Conservation (phyloP, 2,888 invertebrate genomes). For the Adineta ricciae region DNA sequence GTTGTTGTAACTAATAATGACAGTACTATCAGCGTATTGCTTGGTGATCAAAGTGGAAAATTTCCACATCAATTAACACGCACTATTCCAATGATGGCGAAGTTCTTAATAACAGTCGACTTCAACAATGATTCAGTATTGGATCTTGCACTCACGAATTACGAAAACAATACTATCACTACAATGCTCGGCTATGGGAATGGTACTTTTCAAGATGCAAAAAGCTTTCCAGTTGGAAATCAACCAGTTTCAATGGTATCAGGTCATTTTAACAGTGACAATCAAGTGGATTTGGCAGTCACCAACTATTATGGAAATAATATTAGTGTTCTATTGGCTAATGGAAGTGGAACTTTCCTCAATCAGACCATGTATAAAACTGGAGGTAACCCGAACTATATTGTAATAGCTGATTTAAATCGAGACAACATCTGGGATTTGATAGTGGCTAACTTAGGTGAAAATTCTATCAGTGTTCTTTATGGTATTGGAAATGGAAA, state of each 20-base stretch:
- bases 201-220: background rate
- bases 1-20: background rate
- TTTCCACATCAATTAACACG: too few species aligned
- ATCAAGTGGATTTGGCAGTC: background rate
- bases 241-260: background rate
- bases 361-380: background rate
- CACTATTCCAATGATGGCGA: too few species aligned
- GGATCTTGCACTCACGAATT: background rate
- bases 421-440: background rate
- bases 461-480: background rate
- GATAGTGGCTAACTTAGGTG: background rate
- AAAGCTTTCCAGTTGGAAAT: background rate
- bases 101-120: background rate
- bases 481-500: background rate
- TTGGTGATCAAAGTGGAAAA: too few species aligned
- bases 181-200: background rate
- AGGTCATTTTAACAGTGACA: background rate
- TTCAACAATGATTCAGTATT: background rate
- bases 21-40: background rate
- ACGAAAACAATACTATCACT: background rate
- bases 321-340: background rate
- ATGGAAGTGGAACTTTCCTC: background rate
- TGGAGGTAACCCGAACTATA: background rate
- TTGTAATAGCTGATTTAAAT: background rate
- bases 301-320: background rate